Conservation (phyloP, 37 sponge, comb jelly and placozoan genomes). For the Ephydatia muelleri region DNA sequence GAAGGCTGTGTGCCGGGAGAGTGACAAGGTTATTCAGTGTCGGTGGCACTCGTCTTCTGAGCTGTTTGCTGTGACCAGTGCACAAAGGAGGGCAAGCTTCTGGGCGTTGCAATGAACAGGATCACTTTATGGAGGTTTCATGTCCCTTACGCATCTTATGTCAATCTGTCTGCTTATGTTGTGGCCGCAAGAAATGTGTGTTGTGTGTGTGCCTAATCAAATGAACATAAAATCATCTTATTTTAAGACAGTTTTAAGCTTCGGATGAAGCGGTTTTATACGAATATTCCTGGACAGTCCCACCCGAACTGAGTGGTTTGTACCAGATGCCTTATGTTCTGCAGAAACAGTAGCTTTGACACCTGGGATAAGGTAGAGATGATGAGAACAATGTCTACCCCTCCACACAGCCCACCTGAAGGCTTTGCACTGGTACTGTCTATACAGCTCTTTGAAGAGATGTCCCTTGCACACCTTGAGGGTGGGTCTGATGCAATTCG, state of each 20-base stretch:
- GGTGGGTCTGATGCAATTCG: neutral
- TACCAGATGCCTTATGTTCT: neutral
- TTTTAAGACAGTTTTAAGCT: neutral
- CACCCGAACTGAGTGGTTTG: slow-evolving; percentile 32
- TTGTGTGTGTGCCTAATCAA: neutral
- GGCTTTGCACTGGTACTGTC: neutral
- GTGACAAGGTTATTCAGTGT: slow-evolving; percentile 86
- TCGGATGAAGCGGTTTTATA: slow-evolving; percentile 49
- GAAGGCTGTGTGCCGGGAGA: slow-evolving; percentile 46
- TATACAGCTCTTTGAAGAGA: too few species aligned
- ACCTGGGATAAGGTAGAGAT: neutral
- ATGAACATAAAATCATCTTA: neutral
- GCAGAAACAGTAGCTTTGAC: neutral
- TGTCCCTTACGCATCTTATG: neutral
- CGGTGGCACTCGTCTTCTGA: slow-evolving; percentile 73
- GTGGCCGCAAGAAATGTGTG: too few species aligned
- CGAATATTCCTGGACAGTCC: slow-evolving; percentile 55
- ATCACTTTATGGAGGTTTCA: neutral
- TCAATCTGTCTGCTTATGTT: neutral
- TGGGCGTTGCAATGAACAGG: slow-evolving; percentile 37
- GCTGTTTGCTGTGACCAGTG: slow-evolving; percentile 59
- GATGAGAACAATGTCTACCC: neutral
- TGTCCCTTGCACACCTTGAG: neutral
- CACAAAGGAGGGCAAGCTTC: slow-evolving; percentile 70
- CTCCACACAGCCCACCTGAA: neutral